Base-by-base conservation (phyloP, 1,140 invertebrate species). In the Drosophila sproati region DNA sequence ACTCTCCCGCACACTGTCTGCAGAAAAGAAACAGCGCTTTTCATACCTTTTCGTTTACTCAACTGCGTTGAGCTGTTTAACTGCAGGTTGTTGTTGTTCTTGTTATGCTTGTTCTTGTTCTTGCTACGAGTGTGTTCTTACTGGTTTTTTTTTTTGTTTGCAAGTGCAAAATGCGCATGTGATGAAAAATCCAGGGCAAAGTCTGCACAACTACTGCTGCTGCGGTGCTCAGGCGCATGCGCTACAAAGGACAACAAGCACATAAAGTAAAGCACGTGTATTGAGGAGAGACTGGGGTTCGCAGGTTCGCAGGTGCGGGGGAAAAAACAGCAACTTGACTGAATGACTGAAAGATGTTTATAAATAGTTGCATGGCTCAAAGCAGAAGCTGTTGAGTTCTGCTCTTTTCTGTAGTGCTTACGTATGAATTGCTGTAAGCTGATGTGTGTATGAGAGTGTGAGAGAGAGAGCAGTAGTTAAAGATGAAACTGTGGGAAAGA, bases 141-240 rank as follows among this genome's bases (percentile, higher is more conserved):
- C 59, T 69, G 47, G 41, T 61, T 59, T 79, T 37, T 52, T 71
- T 47, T 61, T 66, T 59, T 79, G 37, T 52, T 71, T 80, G 69
- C 82, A 88, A 80, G 82, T 87, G 82, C 62, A 63, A 63, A 70
- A 63, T 86, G 82, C 83, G 83, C 80, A 88, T 87, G 82, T 88
- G 60, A 78, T 82, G 63, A 66, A 88, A 87, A 88, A 88, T 88
- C 83, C 82, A 87, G 82, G 82, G 77, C 82, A 80, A 74, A 82
- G 64, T 82, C 82, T 87, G 80, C 81, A 83, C 39, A 68, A 67
- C 37, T 7, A 62, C 10, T 62, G 62, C 64, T 73, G 41, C 59
- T 63, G 52, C 48, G 78, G 48, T n/a, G 32, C 29, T 10, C 48
- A 59, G 57, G n/a, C 74, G 71, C 78, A 71, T 57, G 82, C 70